Conservation (phyloP, 2,888 invertebrate genomes). For the Hirudinaria manillensis region DNA sequence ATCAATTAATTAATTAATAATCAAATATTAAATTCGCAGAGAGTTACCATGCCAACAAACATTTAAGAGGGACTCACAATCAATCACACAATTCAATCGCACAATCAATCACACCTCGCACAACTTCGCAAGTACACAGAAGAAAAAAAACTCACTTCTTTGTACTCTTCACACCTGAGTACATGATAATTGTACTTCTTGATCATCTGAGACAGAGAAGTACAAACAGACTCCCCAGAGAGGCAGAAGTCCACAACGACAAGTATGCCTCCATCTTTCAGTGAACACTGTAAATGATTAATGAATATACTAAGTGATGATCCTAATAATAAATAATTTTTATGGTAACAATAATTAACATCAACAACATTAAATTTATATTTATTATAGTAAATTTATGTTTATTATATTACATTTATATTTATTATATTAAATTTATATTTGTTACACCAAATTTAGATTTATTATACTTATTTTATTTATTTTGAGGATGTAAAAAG, state of each 20-base stretch:
- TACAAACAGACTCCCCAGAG: conserved; percentile 52
- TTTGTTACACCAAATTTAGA: too few species aligned
- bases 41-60: too few species aligned
- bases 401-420: too few species aligned
- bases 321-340: not conserved
- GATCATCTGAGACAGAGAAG: conserved; percentile 54
- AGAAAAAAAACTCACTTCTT: conserved; percentile 45
- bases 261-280: conserved; percentile 59
- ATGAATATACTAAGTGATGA: not conserved
- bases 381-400: not conserved
- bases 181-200: conserved; percentile 58
- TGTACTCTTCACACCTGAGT: conserved; percentile 53
- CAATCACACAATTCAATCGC: too few species aligned
- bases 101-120: too few species aligned
- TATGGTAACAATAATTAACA: not conserved
- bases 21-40: too few species aligned
- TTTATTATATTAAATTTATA: too few species aligned
- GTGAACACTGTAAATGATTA: conserved; percentile 52
- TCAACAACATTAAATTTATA: not conserved
- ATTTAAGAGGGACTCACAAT: too few species aligned
- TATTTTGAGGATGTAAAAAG: too few species aligned
- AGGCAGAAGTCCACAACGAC: conserved; percentile 60
- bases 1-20: too few species aligned
- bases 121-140: too few species aligned
- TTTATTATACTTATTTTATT: too few species aligned